Evolutionary conservation across 2,888 invertebrate species (phyloP), one percentile per base, ranked within the genome.

Genomic region (Hoplodrina blanda): DNA sequence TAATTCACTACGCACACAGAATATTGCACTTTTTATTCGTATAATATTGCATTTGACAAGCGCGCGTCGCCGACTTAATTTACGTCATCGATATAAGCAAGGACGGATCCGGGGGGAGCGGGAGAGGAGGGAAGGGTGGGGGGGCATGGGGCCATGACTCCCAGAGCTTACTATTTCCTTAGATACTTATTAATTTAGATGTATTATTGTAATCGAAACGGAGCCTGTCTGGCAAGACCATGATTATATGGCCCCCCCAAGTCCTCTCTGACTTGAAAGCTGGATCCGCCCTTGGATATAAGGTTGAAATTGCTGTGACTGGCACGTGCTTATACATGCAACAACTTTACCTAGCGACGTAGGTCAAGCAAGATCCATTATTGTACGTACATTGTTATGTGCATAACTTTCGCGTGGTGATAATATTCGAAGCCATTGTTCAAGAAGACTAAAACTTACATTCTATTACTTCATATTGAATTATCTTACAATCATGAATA

Each of bases 391-490:
- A 62, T 57, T 57, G 30, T 52, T n/a, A 68, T 41, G 72, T 71
- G 62, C 62, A 80, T 69, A 20, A 37, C 56, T 56, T 19, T 49
- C 59, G 64, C 69, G 62, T 53, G 46, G 52, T 56, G 46, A 59
- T 56, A 30, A 53, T 70, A 65, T 57, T 62, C 69, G 41, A 73
- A 66, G 41, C 57, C 41, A 74, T 82, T 80, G 80, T 85, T 84
- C 91, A 83, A 90, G 92, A 93, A 93, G 92, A 93, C 92, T 89
- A 89, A 89, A 78, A 57, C 88, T 89, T 90, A 90, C 55, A 78
- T 63, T 63, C 79, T 87, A 88, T 53, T 73, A 78, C 83, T 88
- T 86, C 78, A 83, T 76, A 85, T 81, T 87, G 86, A 89, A 90
- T 88, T 85, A 84, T 88, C 88, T 89, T 83, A 83, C 57, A 71